A percentile compares a stretch with the other conserved stretches of the same genome.
Evolutionary conservation across 2,888 invertebrate genomes (phyloP).

Genomic region (Venustoraphidia nigricollis): DNA sequence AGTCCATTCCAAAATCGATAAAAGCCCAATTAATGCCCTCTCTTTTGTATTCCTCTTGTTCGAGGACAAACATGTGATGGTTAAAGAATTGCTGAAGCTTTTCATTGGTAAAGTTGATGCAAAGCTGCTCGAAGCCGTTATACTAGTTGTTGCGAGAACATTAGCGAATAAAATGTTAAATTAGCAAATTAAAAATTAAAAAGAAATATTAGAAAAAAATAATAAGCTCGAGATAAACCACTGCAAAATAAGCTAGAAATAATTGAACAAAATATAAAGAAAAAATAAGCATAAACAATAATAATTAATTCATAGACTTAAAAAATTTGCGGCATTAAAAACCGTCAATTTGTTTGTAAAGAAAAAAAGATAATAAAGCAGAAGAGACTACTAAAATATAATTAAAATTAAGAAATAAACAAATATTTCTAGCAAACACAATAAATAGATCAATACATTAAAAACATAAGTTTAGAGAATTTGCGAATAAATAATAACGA

Average conservation of each 20-base stretch:
- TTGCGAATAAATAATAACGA: too few relatives aligned
- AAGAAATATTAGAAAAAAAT: not conserved
- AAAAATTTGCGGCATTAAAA: too few relatives aligned
- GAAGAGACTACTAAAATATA: too few relatives aligned
- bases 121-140: slow-evolving; percentile 63
- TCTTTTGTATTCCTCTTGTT: slow-evolving; percentile 61
- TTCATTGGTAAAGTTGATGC: slow-evolving; percentile 69
- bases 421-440: not conserved
- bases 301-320: too few relatives aligned
- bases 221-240: not conserved
- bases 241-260: not conserved
- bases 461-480: not conserved
- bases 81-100: slow-evolving; percentile 69
- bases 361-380: too few relatives aligned
- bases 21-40: slow-evolving; percentile 64
- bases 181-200: not conserved
- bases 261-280: not conserved
- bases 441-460: not conserved
- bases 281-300: not conserved
- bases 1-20: slow-evolving; percentile 66
- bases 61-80: slow-evolving; percentile 65
- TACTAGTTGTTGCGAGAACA: slow-evolving; percentile 27
- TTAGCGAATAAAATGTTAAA: not conserved
- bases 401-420: not conserved
- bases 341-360: too few relatives aligned